Evolutionary conservation across 2,113 vertebrate species (phyloP).

Genomic region (Scomber colias): DNA sequence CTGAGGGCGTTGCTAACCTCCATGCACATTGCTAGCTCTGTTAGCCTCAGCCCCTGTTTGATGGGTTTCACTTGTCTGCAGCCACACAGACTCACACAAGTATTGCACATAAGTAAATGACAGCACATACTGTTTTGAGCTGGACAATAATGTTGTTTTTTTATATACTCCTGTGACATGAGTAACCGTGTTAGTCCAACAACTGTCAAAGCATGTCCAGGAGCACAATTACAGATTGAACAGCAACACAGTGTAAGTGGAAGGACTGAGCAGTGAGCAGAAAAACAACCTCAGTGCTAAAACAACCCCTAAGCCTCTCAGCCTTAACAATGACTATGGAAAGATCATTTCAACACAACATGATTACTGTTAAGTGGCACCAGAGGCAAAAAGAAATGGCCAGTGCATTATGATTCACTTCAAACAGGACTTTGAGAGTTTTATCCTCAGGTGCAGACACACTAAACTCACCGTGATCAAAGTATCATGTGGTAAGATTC

Average conservation of each 20-base stretch:
- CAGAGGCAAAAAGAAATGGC: background rate
- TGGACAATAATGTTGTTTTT: slow-evolving; percentile 9
- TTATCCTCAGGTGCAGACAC: background rate
- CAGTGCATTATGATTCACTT: slow-evolving; percentile 3
- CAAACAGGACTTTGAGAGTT: slow-evolving; percentile 3
- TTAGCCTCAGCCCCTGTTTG: slow-evolving; percentile 9
- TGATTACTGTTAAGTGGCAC: slow-evolving; percentile 33
- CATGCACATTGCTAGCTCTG: background rate
- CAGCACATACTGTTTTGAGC: slow-evolving; percentile 15
- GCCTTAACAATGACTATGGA: slow-evolving; percentile 6
- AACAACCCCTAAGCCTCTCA: background rate
- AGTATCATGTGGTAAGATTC: background rate
- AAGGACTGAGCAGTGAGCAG: slow-evolving; percentile 1
- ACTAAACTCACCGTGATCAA: background rate
- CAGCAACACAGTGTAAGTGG: slow-evolving; percentile 2
- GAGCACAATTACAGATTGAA: slow-evolving; percentile 10
- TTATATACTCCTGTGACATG: background rate
- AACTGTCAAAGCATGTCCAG: slow-evolving; percentile 28
- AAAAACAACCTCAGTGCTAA: background rate
- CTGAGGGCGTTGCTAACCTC: slow-evolving; percentile 4
- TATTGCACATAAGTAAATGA: slow-evolving; percentile 9
- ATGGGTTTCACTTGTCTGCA: slow-evolving; percentile 3
- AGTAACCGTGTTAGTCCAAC: slow-evolving; percentile 20
- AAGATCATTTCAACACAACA: slow-evolving; percentile 22
- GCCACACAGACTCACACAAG: background rate